These are phyloP conservation scores for Drusus annulatus DNA, from an alignment of 1,140 invertebrate species.

Conservation along the genomic window DNA sequence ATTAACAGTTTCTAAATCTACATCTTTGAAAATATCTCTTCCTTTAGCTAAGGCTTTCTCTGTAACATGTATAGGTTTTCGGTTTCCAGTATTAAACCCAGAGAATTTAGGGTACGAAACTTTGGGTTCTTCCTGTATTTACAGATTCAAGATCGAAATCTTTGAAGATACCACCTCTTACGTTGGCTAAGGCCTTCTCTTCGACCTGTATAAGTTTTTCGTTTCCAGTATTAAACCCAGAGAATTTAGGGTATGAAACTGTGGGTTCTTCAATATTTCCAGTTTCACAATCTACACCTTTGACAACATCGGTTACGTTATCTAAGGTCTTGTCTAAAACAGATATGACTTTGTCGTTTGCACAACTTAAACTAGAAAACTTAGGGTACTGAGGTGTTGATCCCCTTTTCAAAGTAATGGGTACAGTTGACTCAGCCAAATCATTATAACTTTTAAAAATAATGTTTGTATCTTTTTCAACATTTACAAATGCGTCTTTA, in stretches of 20 bases:
- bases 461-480: constrained; percentile 43
- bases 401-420: not conserved
- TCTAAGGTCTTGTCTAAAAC: constrained; percentile 4
- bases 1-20: not conserved
- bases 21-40: not conserved
- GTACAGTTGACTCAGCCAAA: not conserved
- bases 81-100: not conserved
- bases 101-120: not conserved
- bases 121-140: not conserved
- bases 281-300: not conserved
- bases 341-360: constrained; percentile 17
- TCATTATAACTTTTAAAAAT: constrained; percentile 59
- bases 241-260: not conserved
- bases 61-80: not conserved
- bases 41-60: not conserved
- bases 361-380: constrained; percentile 22
- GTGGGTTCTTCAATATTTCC: not conserved
- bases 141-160: not conserved
- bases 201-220: constrained; percentile 1
- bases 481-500: constrained; percentile 62
- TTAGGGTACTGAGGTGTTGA: not conserved
- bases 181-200: not conserved
- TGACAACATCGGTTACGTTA: not conserved
- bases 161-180: not conserved
- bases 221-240: not conserved